Percentiles rank a stretch among this genome's conserved stretches.
These are phyloP conservation scores for Serinus canaria DNA, from an alignment of 2,113 vertebrate genomes.

Conservation along the genomic window DNA sequence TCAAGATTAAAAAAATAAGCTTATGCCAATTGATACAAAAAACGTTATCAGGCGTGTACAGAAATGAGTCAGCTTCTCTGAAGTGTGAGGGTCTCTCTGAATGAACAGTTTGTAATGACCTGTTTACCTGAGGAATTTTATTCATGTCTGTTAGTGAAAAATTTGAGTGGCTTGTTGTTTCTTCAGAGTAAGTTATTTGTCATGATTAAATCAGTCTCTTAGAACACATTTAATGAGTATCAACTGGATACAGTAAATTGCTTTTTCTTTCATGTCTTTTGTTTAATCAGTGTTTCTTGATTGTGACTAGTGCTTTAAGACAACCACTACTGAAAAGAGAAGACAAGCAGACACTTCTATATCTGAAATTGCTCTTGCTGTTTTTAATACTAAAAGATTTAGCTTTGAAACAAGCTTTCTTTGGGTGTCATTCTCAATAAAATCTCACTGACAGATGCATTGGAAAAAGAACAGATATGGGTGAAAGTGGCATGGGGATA, in stretches of 20 bases:
- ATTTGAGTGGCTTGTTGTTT: background rate
- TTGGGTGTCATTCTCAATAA: background rate
- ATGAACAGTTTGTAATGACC: background rate
- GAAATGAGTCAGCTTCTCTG: background rate
- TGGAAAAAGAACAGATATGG: background rate
- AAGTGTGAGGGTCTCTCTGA: background rate
- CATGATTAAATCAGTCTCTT: background rate
- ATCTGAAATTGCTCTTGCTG: background rate
- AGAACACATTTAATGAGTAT: background rate
- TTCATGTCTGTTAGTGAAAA: background rate
- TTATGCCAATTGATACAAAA: background rate
- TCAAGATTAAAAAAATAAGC: background rate
- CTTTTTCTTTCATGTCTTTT: background rate
- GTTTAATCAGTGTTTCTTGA: background rate
- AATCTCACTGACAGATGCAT: fast-evolving
- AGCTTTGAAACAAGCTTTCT: background rate
- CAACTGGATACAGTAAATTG: background rate
- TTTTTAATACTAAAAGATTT: background rate
- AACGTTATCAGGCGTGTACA: background rate
- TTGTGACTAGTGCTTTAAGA: background rate
- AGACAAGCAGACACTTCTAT: background rate
- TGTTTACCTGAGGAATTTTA: background rate
- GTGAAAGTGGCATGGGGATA: background rate
- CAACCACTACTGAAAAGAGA: background rate
- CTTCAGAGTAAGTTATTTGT: background rate